Base-by-base conservation (phyloP, 2,888 invertebrate species). In the Fragum whitleyi region DNA sequence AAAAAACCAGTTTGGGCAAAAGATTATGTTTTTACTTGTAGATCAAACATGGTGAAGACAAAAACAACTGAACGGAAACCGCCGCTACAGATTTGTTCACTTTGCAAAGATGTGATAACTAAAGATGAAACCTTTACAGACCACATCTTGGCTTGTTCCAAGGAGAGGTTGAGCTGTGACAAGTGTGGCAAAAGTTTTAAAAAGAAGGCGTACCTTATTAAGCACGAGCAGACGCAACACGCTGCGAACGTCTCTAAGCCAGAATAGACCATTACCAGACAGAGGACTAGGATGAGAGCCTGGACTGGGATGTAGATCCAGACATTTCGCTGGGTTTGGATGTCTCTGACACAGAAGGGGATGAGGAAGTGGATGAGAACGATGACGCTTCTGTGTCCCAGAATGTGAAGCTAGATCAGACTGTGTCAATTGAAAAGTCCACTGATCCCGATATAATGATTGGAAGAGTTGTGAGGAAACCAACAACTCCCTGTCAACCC, bases 1-100 rank as follows among this genome's bases (percentile, higher is more conserved):
- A 59, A 26, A 59, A 23, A 23, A 23, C 59, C 59, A 59, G 59
- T 26, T 23, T 59, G 59, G 59, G 23, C 57, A 55, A 55, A 21
- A 55, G 42, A 42, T 16, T 42, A 42, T 42, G 42, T 42, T 42
- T 42, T 42, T 16, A 11, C 42, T 42, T 42, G 42, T 42, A 42
- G 42, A 42, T 42, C 42, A 7, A 42, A 42, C 7, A 42, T 42
- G 42, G 42, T 42, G 16, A 42, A 42, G 42, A 42, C 42, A 7
- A 42, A 42, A 16, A 42, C 42, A 16, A 42, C 42, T 42, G 42
- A 42, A 42, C 7, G 42, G 42, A 42, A 42, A 16, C 42, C 42
- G 42, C 42, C 42, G 11, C 7, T 42, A 16, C 42, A 42, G 42
- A 42, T 42, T 42, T 42, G 42, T 16, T 16, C 42, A 16, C 16